Base-by-base conservation (phyloP, 2,888 invertebrate genomes). In the Himalopsyche japonica region DNA sequence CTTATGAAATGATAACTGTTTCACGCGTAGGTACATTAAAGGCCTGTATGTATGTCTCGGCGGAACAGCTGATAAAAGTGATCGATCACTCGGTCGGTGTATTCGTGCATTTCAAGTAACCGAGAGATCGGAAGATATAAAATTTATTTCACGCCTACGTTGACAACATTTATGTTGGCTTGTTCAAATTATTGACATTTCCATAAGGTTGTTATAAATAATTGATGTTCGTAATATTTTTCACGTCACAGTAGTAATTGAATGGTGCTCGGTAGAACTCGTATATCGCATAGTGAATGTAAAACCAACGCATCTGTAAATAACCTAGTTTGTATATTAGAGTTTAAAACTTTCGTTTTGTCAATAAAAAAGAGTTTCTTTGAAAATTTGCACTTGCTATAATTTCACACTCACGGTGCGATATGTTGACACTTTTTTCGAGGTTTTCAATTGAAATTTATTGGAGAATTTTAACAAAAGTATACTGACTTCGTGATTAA, bases 11-110 rank as follows among this genome's bases (percentile, higher is more conserved):
- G 18, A 76, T 82, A 82, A 77, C 30, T 24, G 37, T 64, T 79
- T 37, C 24, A 49, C 48, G 57, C 48, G 80, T 37, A 76, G 32
- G 24, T 57, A 20, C 15, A 57, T 57, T 57, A 57, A 57, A 57
- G 20, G 20, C 76, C n/a, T 30, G 81, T 81, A 81, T 18, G 80
- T 76, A 30, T 47, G 82, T 76, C 85, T 82, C 34, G 18, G 43
- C 47, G 48, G 24, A 57, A 20, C 57, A 24, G 43, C 48, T 82
- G 84, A 84, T 84, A 82, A 79, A 37, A 43, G 82, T 85, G 85
- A 85, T 85, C 85, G 85, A 85, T 85, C 80, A 82, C 77, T 48
- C 78, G 76, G 82, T 48, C 78, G 76, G 82, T 79, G 82, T 82
- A 82, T 79, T 77, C 49, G 49, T 81, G 70, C 70, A 70, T 34